Conservation (phyloP, 2,888 invertebrate species). For the Saturnia japonica region DNA sequence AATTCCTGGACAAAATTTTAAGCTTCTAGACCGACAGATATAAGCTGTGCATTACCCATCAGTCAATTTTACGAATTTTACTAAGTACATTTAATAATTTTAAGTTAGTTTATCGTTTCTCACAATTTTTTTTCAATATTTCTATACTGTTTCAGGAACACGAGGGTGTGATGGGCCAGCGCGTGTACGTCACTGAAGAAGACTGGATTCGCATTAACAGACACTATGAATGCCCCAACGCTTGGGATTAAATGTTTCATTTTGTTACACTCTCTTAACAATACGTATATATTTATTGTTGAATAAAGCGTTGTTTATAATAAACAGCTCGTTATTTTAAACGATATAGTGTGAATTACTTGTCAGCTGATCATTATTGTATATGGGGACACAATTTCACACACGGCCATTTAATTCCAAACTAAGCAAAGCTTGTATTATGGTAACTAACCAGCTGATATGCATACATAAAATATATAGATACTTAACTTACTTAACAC, state of each 20-base stretch:
- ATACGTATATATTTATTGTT: background rate
- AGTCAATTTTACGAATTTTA: background rate
- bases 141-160: constrained; percentile 53
- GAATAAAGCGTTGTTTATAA: background rate
- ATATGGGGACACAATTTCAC: too few species aligned
- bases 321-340: background rate
- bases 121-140: background rate
- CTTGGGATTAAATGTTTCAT: constrained; percentile 52
- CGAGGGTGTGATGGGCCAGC: constrained; percentile 74
- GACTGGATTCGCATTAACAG: constrained; percentile 76
- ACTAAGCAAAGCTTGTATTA: too few species aligned
- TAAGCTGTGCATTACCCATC: too few species aligned
- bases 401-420: too few species aligned
- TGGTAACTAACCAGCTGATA: too few species aligned
- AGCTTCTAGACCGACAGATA: too few species aligned
- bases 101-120: background rate
- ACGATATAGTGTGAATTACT: too few species aligned
- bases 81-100: background rate
- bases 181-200: constrained; percentile 68
- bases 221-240: constrained; percentile 74
- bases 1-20: too few species aligned
- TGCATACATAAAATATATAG: too few species aligned
- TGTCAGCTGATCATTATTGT: too few species aligned
- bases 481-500: too few species aligned
- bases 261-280: background rate